phyloP scores from a whole-genome alignment of 2,888 invertebrate genomes.

The Cerceris ruficornis region DNA sequence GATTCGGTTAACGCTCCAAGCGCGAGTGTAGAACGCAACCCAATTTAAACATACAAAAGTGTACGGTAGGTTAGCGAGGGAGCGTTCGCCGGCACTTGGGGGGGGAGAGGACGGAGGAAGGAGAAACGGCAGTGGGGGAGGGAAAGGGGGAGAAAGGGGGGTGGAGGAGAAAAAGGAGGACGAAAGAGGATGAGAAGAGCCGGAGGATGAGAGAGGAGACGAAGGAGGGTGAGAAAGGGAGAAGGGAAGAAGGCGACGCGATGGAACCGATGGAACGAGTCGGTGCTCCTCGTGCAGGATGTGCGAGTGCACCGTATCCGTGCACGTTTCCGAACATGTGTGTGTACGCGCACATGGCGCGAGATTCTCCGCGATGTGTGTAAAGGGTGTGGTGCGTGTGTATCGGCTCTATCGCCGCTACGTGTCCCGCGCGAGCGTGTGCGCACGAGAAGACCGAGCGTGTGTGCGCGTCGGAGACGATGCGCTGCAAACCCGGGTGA shows the following conservation, averaged over 20 bases:
- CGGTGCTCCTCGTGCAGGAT: background rate
- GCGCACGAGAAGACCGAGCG: slow-evolving; percentile 9
- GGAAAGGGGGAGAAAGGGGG: slow-evolving; percentile 30
- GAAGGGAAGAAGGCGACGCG: slow-evolving; percentile 46
- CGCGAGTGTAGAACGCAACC: slow-evolving; percentile 75
- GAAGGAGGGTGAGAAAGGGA: slow-evolving; percentile 28
- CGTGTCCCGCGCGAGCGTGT: slow-evolving; percentile 18
- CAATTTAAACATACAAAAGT: slow-evolving; percentile 77
- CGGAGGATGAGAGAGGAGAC: slow-evolving; percentile 18
- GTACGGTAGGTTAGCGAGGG: slow-evolving; percentile 68
- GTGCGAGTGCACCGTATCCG: background rate
- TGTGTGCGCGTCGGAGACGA: slow-evolving; percentile 62
- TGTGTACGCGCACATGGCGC: slow-evolving; percentile 23
- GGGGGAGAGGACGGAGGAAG: slow-evolving; percentile 26
- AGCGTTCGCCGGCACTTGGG: slow-evolving; percentile 50
- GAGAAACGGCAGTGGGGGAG: slow-evolving; percentile 25
- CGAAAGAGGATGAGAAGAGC: slow-evolving; percentile 25
- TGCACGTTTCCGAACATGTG: background rate
- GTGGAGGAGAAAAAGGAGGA: slow-evolving; percentile 25
- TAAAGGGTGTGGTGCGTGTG: slow-evolving; percentile 36
- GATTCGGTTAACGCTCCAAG: slow-evolving; percentile 76
- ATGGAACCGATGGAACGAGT: slow-evolving; percentile 53
- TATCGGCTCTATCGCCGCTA: slow-evolving; percentile 15
- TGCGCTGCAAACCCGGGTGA: slow-evolving; percentile 69
- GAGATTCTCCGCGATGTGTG: slow-evolving; percentile 22